Evolutionary conservation across 2,888 invertebrate species (phyloP), one percentile per base, ranked within the genome.

Genomic region (Limnephilus marmoratus): DNA sequence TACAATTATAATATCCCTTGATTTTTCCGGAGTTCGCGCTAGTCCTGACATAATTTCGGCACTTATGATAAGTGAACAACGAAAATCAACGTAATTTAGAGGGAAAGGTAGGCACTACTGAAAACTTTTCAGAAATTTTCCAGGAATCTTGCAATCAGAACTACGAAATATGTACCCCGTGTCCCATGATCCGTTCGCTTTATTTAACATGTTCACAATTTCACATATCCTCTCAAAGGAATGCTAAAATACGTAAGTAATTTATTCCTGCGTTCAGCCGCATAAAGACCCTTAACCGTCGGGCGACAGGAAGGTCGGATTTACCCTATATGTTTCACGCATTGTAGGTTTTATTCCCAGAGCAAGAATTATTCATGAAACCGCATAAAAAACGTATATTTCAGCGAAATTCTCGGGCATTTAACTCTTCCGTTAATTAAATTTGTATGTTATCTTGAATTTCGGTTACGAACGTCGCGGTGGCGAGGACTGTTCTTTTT

Each of bases 281-380:
- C 87, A 87, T 68, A 87, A 87, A 87, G 87, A 31, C 87, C 87
- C 68, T 53, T 68, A 53, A 87, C 87, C 87, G 53, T 68, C 49
- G 31, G 68, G 87, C 87, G 87, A 87, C 87, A 53, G 31, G 53
- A 87, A 37, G 87, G 87, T 87, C 68, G 24, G 87, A 53, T n/a
- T 85, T 41, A 31, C 53, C 87, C 87, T 29, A 34, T 87, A 34
- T 53, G 87, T 87, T 87, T 53, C 87, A 87, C 87, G 87, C 87
- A 53, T 53, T 87, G 87, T 87, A 53, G 87, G 87, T 87, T 87
- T 87, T 87, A 53, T 87, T 87, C 87, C 68, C 87, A 31, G n/a
- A n/a, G 68, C 68, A 68, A 87, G 53, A 87, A 87, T 87, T 87
- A 87, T 87, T 87, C 87, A 87, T 87, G 87, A 34, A 87, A 53